Base-by-base conservation (phyloP, 2,113 vertebrate species). In the Saimiri boliviensis region DNA sequence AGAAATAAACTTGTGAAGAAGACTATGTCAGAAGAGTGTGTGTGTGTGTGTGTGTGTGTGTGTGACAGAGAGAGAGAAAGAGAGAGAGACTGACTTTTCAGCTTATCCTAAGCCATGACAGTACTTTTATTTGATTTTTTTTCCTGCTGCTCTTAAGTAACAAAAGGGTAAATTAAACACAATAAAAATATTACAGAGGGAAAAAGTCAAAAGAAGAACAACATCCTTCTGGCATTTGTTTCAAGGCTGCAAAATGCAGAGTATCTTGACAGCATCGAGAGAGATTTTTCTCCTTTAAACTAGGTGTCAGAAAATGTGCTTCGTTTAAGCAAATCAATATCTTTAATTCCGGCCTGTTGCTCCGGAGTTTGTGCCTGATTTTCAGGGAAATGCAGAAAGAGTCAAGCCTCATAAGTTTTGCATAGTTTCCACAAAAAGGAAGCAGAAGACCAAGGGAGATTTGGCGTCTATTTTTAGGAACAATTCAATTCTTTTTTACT, bases 241-340 rank as follows among this genome's bases (percentile, higher is more conserved):
- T 98, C 95, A 95, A 96, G 84, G 92, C 96, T 96, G 86, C 76
- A 93, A 95, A 97, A 89, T 76, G 89, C 82, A 86, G 82, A 70
- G 86, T 66, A 27, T 81, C 96, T 81, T 96, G 91, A 97, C 96
- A 89, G 87, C 70, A 56, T 52, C 16, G 10, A 87, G 45, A 93
- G 87, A 91, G 52, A 89, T 90, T 96, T 95, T 96, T 93, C 90
- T 91, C 85, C 71, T 94, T 96, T 73, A 96, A 97, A 87, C 63
- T 52, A 91, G 95, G 87, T 98, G 97, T 96, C 60, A 45, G 94
- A 94, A 97, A 97, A 93, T 49, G 86, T 89, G 74, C 81, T 96
- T 92, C 87, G 88, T 97, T 96, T 96, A 93, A 96, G 73, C 47
- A 91, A 95, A 97, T 97, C 97, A 96, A 87, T 98, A 97, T 87